Evolutionary conservation across 2,888 invertebrate species (phyloP), one percentile per base, ranked within the genome.

Genomic region (Acanthosepion lycidas): DNA sequence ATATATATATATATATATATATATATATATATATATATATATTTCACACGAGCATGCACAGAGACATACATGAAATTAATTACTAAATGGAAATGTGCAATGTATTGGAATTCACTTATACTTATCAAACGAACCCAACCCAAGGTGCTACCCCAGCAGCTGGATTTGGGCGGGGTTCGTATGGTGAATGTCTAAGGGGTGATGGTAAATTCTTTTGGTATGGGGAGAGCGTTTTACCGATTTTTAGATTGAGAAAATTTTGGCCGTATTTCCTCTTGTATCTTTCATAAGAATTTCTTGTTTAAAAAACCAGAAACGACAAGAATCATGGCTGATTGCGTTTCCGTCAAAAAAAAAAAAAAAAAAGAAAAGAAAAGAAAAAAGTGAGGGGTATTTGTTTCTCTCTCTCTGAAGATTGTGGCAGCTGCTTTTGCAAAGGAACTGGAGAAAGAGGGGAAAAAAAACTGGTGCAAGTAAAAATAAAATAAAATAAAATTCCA

Each of bases 321-420:
- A 78, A 78, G n/a, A 78, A 78, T n/a, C n/a, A 78, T 78, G 78
- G 78, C 78, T 78, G 78, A 78, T 78, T 78, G 78, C 78, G 12
- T n/a, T 78, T 78, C 78, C 12, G n/a, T 78, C 15, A 78, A 78
- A 33, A 28, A 78, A 78, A n/a, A 9, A 4, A 28, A 2, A 26
- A 26, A 64, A 23, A 26, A 64, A 33, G 33, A 1, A 64, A 4
- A n/a, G n/a, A n/a, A n/a, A n/a, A n/a, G n/a, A n/a, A 26, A 6
- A 26, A 5, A 1, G 23, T 64, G 23, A 26, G 23, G 2, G 8
- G 6, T 78, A 12, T n/a, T 78, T 9, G 5, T 78, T 15, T n/a
- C 28, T 28, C 12, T 28, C 12, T 12, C 28, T n/a, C 78, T 78
- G 15, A 78, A 78, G n/a, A 78, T 15, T n/a, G n/a, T 12, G 33